Base-by-base conservation (phyloP, 2,113 vertebrate genomes). In the Prolemur simus region DNA sequence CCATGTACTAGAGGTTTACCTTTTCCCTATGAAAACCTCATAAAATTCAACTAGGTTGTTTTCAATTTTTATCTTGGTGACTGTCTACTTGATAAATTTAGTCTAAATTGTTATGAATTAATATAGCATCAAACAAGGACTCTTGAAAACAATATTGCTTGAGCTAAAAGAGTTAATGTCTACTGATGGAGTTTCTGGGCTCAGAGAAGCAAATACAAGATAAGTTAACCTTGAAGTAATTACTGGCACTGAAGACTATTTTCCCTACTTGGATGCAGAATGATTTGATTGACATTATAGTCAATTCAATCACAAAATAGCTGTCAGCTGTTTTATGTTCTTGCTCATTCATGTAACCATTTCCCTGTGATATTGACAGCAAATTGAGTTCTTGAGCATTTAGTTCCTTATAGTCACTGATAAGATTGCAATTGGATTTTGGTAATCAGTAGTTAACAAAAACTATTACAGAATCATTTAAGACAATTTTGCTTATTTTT, bases 391-490 rank as follows among this genome's bases (percentile, higher is more conserved):
- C 14, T 34, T 95, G 18, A 84, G 20, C 8, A 80, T 86, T 90
- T 83, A 69, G 23, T 58, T 85, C 34, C 17, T 87, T 88, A 58
- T 47, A 81, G 88, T 94, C 86, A 82, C 20, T 34, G 47, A 85
- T 52, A 91, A 82, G 39, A 95, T 23, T 78, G 23, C 47, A 92
- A 37, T 54, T 81, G 66, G 25, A 89, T 88, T 92, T 96, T 89
- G 63, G 32, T 66, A 87, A 78, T 95, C 58, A 93, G 49, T 77
- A 17, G 14, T 83, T 96, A 94, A 78, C 63, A 83, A 93, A 95
- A 83, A 58, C 20, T 85, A 69, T 32, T 92, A 39, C 11, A 96
- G 95, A 89, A 60, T 8, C 25, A 85, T 34, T 87, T 87, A 71
- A 74, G 32, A 58, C 20, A 39, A 82, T 18, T 94, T 94, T 87